These are phyloP conservation scores for Agonum fuliginosum DNA, from an alignment of 2,888 invertebrate genomes.

Conservation along the genomic window DNA sequence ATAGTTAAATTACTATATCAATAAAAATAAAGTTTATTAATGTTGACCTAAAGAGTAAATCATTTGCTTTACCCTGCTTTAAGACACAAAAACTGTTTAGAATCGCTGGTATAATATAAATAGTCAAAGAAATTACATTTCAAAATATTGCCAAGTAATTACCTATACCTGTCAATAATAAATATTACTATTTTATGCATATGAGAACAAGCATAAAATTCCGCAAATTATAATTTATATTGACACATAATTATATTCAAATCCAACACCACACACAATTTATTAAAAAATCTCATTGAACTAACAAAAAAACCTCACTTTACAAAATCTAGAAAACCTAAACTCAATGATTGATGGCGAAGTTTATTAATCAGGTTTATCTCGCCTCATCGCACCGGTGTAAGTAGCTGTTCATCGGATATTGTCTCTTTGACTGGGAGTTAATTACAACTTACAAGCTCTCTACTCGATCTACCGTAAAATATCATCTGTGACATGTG, in stretches of 20 bases:
- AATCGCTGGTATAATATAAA: slow-evolving; percentile 6
- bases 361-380: slow-evolving; percentile 34
- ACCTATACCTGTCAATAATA: slow-evolving; percentile 18
- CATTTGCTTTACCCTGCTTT: not conserved
- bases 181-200: slow-evolving; percentile 9
- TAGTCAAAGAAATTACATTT: slow-evolving; percentile 8
- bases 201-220: not conserved
- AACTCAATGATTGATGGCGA: slow-evolving; percentile 18
- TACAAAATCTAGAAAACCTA: not conserved
- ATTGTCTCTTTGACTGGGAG: slow-evolving; percentile 41
- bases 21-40: too few species aligned
- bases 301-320: not conserved
- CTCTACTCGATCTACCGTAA: slow-evolving; percentile 10
- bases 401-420: slow-evolving; percentile 52
- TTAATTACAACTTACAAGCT: slow-evolving; percentile 45
- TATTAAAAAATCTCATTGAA: not conserved
- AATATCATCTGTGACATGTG: slow-evolving; percentile 47
- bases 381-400: slow-evolving; percentile 35
- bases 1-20: too few species aligned
- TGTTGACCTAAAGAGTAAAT: not conserved
- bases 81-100: not conserved
- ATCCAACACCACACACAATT: not conserved
- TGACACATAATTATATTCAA: too few species aligned
- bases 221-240: not conserved
- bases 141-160: not conserved